A percentile compares a stretch with the other conserved stretches of the same genome.
Evolutionary conservation across 2,797 vertebrate species (phyloP).

Genomic region (Sus cebifrons): DNA sequence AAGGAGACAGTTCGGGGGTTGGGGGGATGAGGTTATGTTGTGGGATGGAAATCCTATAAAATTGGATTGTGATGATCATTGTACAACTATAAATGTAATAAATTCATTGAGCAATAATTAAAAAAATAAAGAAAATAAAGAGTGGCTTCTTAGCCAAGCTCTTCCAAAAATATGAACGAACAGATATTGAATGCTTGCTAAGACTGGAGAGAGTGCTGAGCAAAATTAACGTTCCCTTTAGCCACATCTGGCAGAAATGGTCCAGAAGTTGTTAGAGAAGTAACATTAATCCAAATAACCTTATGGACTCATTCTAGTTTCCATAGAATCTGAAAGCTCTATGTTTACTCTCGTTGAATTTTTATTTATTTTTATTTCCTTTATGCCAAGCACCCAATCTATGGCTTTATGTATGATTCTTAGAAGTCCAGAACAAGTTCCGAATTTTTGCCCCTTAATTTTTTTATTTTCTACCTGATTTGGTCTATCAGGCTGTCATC

Average conservation of each 20-base stretch:
- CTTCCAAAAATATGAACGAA: conserved; percentile 44
- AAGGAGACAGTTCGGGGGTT: too few relatives aligned
- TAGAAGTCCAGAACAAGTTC: conserved; percentile 20
- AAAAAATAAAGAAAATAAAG: too few relatives aligned
- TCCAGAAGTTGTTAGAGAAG: conserved; percentile 13
- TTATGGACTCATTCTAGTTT: conserved; percentile 47
- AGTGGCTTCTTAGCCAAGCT: conserved; percentile 56
- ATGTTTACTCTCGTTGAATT: conserved; percentile 29
- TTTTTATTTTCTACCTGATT: conserved; percentile 39
- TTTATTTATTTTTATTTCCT: conserved; percentile 40
- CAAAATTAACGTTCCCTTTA: conserved; percentile 71
- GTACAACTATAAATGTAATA: too few relatives aligned
- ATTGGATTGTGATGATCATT: too few relatives aligned
- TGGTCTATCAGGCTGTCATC: background rate
- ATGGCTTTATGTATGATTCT: conserved; percentile 10
- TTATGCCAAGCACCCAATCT: background rate
- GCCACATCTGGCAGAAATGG: conserved; percentile 57
- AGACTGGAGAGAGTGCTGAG: conserved; percentile 34
- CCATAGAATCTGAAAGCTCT: background rate
- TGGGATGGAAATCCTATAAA: too few relatives aligned
- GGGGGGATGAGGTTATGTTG: too few relatives aligned
- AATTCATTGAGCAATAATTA: too few relatives aligned
- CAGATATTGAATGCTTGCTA: conserved; percentile 49
- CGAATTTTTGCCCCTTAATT: background rate
- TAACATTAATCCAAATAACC: conserved; percentile 40